These are phyloP conservation scores for Odontocolon sp. DNA, from an alignment of 2,888 invertebrate species.

Conservation along the genomic window DNA sequence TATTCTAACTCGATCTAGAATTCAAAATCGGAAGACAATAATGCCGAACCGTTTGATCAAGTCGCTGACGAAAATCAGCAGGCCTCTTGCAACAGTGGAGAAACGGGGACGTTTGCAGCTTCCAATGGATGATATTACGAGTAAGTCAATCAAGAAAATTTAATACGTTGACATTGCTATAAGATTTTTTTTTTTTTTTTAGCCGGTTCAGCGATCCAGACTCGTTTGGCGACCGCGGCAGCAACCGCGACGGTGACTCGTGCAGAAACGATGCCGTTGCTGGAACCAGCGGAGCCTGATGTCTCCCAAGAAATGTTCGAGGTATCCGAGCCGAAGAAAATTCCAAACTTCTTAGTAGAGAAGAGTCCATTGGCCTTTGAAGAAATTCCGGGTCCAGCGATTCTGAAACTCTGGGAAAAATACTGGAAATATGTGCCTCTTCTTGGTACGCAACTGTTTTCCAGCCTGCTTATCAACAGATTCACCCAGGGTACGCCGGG, in stretches of 20 bases:
- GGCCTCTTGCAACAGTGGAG: slow-evolving; percentile 52
- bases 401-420: slow-evolving; percentile 83
- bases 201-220: slow-evolving; percentile 59
- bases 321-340: slow-evolving; percentile 1
- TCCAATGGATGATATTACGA: slow-evolving; percentile 56
- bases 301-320: slow-evolving; percentile 28
- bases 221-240: slow-evolving; percentile 48
- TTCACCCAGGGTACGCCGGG: slow-evolving; percentile 75
- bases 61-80: slow-evolving; percentile 35
- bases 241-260: slow-evolving; percentile 25
- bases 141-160: slow-evolving; percentile 60
- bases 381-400: slow-evolving; percentile 85
- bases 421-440: slow-evolving; percentile 84
- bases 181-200: slow-evolving; percentile 5
- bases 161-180: neutral
- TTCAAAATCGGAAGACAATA: neutral
- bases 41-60: slow-evolving; percentile 1
- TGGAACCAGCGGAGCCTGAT: slow-evolving; percentile 58
- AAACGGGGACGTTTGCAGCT: slow-evolving; percentile 60
- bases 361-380: slow-evolving; percentile 82
- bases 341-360: slow-evolving; percentile 57
- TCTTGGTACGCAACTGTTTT: slow-evolving; percentile 83
- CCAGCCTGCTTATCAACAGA: slow-evolving; percentile 77
- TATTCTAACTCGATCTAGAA: slow-evolving; percentile 1
- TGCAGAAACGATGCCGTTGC: slow-evolving; percentile 56